Conservation (phyloP, 2,797 vertebrate species). For the Coregonus sp. region DNA sequence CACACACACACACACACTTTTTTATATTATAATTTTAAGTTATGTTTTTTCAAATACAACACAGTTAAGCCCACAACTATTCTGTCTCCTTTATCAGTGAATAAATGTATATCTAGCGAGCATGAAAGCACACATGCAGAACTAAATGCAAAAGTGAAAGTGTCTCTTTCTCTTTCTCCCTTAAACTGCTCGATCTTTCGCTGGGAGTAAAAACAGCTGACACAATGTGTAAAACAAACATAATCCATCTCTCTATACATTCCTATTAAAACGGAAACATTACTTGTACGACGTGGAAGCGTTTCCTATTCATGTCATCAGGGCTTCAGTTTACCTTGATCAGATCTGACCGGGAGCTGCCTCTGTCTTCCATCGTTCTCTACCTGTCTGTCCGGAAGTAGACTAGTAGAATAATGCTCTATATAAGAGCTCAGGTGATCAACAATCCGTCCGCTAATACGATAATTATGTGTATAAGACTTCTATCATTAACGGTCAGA, state of each 20-base stretch:
- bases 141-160: slow-evolving; percentile 15
- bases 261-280: not conserved
- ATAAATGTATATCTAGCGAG: not conserved
- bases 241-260: not conserved
- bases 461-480: not conserved
- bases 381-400: slow-evolving; percentile 13
- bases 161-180: not conserved
- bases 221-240: not conserved
- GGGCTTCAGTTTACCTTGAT: slow-evolving; percentile 66
- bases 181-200: not conserved
- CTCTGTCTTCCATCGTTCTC: slow-evolving; percentile 61
- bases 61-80: not conserved
- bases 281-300: not conserved
- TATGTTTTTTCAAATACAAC: not conserved
- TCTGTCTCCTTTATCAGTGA: not conserved
- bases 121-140: too few species aligned
- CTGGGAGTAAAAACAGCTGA: not conserved
- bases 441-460: not conserved
- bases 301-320: not conserved
- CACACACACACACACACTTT: not conserved
- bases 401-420: too few species aligned
- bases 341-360: slow-evolving; percentile 54
- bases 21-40: not conserved
- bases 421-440: too few species aligned
- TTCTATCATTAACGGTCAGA: not conserved